These are phyloP conservation scores for Melanotaenia pygmaea DNA, from an alignment of 2,797 vertebrate species.

Conservation along the genomic window DNA sequence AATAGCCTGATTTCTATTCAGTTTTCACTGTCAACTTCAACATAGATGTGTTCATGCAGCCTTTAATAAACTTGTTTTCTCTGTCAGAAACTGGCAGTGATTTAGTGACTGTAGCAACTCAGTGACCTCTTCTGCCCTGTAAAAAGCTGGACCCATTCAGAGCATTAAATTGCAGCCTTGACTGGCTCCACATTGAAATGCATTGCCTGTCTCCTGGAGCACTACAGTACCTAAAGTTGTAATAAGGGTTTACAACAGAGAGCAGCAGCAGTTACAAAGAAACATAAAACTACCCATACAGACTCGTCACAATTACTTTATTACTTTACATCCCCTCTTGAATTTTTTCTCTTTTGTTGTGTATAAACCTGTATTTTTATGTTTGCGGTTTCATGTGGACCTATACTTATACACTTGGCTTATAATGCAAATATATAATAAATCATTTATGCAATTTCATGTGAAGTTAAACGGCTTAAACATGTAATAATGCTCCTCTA, in stretches of 20 bases:
- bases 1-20: constrained; percentile 28
- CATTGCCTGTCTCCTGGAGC: constrained; percentile 38
- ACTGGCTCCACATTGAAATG: constrained; percentile 66
- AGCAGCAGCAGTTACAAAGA: constrained; percentile 56
- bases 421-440: no score
- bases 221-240: constrained; percentile 34
- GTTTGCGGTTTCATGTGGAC: no score
- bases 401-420: no score
- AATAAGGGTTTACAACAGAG: constrained; percentile 61
- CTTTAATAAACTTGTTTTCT: constrained; percentile 61
- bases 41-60: constrained; percentile 17
- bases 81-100: constrained; percentile 42
- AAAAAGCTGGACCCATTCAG: constrained; percentile 55
- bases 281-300: constrained; percentile 65
- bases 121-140: constrained; percentile 59
- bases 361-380: background rate
- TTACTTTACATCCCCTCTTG: constrained; percentile 17
- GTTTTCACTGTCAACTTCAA: constrained; percentile 19
- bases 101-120: constrained; percentile 48
- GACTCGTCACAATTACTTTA: constrained; percentile 42
- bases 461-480: background rate
- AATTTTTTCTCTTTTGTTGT: no score
- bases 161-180: constrained; percentile 67
- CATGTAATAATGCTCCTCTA: background rate
- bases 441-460: no score